Evolutionary conservation across 1,140 invertebrate genomes (phyloP), one percentile per base, ranked within the genome.

Genomic region (Maconellicoccus hirsutus): DNA sequence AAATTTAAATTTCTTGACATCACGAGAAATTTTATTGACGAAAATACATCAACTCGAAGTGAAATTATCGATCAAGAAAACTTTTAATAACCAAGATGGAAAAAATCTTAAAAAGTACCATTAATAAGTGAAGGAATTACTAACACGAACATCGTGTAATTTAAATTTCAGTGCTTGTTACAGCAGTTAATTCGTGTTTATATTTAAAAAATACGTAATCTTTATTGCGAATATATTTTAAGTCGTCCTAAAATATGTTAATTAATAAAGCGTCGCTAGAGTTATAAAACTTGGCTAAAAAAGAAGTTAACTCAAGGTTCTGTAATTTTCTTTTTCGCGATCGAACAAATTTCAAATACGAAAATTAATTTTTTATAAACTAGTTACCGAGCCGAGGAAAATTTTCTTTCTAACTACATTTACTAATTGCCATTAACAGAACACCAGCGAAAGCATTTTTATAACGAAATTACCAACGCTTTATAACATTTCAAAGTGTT

Each of bases 301-400:
- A 52, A 52, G 42, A 16, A 52, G 42, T 52, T 16, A 52, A 52
- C 42, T 52, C 42, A 19, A 52, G 42, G 42, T 52, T 52, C n/a
- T 19, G 16, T 52, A 52, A 52, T 52, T 52, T 52, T 52, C 42
- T 52, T 52, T 19, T 52, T 52, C n/a, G 42, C 42, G 42, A 52
- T 52, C 42, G 42, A 52, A 52, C 42, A 52, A 52, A 52, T 52
- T 52, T 52, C n/a, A 52, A 52, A 52, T 52, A 52, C 6, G 42
- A 52, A 16, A 52, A 52, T 52, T 52, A 52, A 52, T 52, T 52
- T 52, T 52, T 52, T 19, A 52, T 52, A 52, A 52, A 52, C 4
- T 3, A 6, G 42, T 52, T 52, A 19, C 10, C 42, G 42, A 52
- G n/a, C 6, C 10, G n/a, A 52, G 42, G 4, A 52, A 52, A 14